Base-by-base conservation (phyloP, 1,140 invertebrate genomes). In the Drosophila rufa region DNA sequence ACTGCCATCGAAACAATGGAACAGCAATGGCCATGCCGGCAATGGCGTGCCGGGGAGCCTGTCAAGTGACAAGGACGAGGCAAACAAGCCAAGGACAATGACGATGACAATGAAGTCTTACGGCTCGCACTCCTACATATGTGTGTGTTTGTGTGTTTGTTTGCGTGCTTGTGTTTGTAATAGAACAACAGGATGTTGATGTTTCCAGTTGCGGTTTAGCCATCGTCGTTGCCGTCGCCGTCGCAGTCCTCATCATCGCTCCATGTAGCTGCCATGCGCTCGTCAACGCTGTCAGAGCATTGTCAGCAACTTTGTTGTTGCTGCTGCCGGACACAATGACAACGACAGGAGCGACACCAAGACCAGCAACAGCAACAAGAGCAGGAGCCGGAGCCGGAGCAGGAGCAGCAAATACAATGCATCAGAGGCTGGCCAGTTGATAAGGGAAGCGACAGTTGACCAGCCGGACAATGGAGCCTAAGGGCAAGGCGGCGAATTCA, bases 91-190 rank as follows among this genome's bases (percentile, higher is more conserved):
- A 80, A 89, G 73, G 73, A 89, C 80, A 89, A 70, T 79, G 76
- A 79, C 68, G 77, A 68, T 85, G 82, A 86, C 82, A 84, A 80
- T 86, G 82, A 84, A 84, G 82, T 67, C 85, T 87, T 80, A 90
- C 85, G 67, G 51, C 42, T 48, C 27, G 30, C 58, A 81, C 76
- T 59, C 51, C 53, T 17, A 46, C 58, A 74, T 30, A 73, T 48
- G 53, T 30, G 25, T 25, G 25, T 6, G 7, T 19, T 14, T 67
- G 14, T 40, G 15, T 56, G 30, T n/a, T 25, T 36, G 45, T 42
- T 30, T 64, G 55, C 45, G 65, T 62, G 75, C 64, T 56, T 71
- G 53, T 79, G 76, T 65, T 79, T 79, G 70, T 77, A 89, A 86
- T 80, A 87, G 76, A 83, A 80, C 77, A 68, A 83, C 64, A 80